These are phyloP conservation scores for Leptothorax acervorum DNA, from an alignment of 2,888 invertebrate genomes.

Conservation along the genomic window DNA sequence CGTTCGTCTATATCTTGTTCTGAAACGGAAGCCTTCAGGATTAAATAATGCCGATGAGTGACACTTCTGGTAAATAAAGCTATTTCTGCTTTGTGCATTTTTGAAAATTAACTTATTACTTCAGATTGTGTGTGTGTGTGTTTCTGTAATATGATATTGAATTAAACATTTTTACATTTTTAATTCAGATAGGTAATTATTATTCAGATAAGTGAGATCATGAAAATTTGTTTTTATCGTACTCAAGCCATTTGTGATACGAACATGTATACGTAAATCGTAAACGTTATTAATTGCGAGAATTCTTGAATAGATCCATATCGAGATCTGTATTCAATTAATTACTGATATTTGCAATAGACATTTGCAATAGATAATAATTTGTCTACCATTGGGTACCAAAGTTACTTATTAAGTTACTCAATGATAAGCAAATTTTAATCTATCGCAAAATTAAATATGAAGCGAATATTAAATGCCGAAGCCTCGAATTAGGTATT, in stretches of 20 bases:
- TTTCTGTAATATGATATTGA: neutral
- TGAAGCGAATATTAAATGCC: neutral
- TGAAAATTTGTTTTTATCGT: neutral
- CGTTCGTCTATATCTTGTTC: conserved; percentile 15
- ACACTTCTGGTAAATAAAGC: neutral
- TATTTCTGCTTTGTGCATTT: neutral
- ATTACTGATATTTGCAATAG: neutral
- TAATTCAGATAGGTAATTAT: neutral
- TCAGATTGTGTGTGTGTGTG: neutral
- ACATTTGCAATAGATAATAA: neutral
- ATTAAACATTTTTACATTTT: neutral
- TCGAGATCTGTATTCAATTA: neutral
- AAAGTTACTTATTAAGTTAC: neutral
- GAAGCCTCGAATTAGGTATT: neutral
- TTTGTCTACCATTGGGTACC: neutral
- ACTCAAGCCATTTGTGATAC: neutral
- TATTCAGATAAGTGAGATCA: neutral
- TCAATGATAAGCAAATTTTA: neutral
- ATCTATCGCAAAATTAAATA: conserved; percentile 4
- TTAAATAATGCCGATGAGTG: neutral
- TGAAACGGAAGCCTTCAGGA: neutral
- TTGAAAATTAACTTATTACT: neutral
- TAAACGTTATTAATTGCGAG: neutral
- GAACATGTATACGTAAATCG: neutral
- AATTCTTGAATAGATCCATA: neutral